Evolutionary conservation across 2,797 vertebrate genomes (phyloP), one percentile per base, ranked within the genome.

Genomic region (Simalia tracyae): DNA sequence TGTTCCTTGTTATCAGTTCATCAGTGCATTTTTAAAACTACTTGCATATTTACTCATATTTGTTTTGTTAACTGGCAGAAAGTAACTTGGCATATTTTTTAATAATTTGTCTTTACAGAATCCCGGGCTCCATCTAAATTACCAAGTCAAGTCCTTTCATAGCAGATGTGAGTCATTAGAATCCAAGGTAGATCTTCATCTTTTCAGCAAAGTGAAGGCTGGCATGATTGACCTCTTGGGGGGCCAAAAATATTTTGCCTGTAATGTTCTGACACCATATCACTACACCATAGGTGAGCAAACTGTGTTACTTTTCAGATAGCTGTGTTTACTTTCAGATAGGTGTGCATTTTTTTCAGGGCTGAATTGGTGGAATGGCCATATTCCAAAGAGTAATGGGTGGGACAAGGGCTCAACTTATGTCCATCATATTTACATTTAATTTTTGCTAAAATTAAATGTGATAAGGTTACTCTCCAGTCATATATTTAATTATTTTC

Each of bases 211-310:
- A 5, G 98, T 99, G 84, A 98, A 97, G 96, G 94, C 11, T 0
- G 98, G 98, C 63, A 97, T 99, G 86, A 97, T 98, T 92, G 95
- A 98, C 93, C 97, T 99, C 61, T 96, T 99, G 4, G 98, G 98
- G 84, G 97, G 94, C 91, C 98, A 97, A 89, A 95, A 84, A 0
- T 99, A 98, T 96, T 99, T 99, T 95, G 98, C 97, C 61, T 98
- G 98, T 0, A 97, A 95, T 90, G 98, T 99, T 81, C 96, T 98
- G 93, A 99, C 99, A 2, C 98, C 98, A 0, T 98, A 98, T 96
- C 98, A 98, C 96, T 99, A 99, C 95, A 98, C 97, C 0, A 88
- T 99, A 54, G 99, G 99, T 99, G 98, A 96, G 97, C 92, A 63
- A 0, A 66, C 92, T 19, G 3, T 42, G 15, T 50, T 56, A 31